A percentile compares a stretch with the other conserved stretches of the same genome.
These are phyloP conservation scores for Tetrao urogallus DNA, from an alignment of 2,113 vertebrate species.

Conservation along the genomic window DNA sequence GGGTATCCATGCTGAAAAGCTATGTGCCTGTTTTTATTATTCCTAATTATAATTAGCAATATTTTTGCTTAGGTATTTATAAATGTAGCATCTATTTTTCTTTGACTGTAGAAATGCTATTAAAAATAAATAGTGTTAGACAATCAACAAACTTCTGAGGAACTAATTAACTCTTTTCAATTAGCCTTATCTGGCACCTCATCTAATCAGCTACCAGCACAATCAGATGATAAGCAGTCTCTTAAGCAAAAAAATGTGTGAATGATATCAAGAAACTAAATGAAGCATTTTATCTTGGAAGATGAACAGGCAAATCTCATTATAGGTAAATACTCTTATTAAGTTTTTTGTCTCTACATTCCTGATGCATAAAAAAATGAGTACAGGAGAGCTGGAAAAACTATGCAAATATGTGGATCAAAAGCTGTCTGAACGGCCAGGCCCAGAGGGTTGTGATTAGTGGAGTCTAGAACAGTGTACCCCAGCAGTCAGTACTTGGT, in stretches of 20 bases:
- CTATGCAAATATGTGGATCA: background rate
- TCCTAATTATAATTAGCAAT: background rate
- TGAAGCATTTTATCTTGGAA: background rate
- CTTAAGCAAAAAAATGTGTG: background rate
- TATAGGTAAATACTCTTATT: background rate
- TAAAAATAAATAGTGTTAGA: background rate
- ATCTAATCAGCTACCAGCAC: background rate
- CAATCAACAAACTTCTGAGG: background rate
- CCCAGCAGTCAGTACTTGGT: background rate
- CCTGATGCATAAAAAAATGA: background rate
- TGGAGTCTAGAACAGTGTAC: background rate
- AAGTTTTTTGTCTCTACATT: background rate
- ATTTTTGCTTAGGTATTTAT: background rate
- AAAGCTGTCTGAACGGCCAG: background rate
- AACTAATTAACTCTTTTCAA: background rate
- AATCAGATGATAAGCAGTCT: background rate
- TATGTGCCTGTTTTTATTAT: background rate
- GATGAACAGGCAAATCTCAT: background rate
- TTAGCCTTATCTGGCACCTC: background rate
- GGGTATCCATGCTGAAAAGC: background rate
- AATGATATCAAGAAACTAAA: background rate
- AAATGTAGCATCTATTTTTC: background rate
- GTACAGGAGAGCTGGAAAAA: background rate
- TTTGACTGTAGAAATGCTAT: background rate
- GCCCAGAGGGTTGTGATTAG: background rate